phyloP scores from a whole-genome alignment of 2,113 vertebrate species.

The Phyllostomus hastatus region DNA sequence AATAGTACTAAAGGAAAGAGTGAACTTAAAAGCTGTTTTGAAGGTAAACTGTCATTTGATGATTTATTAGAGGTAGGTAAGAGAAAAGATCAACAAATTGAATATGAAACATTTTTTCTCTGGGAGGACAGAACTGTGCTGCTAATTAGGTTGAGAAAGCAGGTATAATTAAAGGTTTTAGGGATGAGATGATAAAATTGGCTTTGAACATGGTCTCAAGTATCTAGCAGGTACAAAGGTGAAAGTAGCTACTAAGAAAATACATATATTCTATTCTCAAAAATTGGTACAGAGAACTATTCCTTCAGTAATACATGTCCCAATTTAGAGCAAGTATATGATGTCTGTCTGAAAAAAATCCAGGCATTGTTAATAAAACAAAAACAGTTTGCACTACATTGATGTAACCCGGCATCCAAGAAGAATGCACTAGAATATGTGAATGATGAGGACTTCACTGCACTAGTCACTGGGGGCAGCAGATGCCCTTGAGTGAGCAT shows the following conservation, averaged over 20 bases:
- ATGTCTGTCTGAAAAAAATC: no score
- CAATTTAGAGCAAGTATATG: background rate
- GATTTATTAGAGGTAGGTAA: background rate
- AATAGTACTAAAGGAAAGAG: background rate
- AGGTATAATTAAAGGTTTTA: background rate
- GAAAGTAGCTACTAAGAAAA: background rate
- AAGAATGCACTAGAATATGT: no score
- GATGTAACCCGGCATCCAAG: no score
- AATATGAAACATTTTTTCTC: background rate
- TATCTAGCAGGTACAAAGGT: background rate
- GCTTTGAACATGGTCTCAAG: background rate
- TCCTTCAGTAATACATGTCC: background rate
- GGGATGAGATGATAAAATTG: background rate
- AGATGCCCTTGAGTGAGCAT: no score
- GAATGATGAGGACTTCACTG: no score
- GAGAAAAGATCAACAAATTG: background rate
- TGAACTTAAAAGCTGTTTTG: background rate
- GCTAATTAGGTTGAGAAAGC: background rate
- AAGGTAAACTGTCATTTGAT: background rate
- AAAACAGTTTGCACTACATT: no score
- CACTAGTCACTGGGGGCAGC: no score
- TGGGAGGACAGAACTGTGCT: background rate
- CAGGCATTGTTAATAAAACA: no score
- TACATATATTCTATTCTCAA: background rate
- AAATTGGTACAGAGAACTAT: background rate